A percentile compares a stretch with the other conserved stretches of the same genome.
These are phyloP conservation scores for Ypsolopha scabrella DNA, from an alignment of 2,888 invertebrate species.

Conservation along the genomic window DNA sequence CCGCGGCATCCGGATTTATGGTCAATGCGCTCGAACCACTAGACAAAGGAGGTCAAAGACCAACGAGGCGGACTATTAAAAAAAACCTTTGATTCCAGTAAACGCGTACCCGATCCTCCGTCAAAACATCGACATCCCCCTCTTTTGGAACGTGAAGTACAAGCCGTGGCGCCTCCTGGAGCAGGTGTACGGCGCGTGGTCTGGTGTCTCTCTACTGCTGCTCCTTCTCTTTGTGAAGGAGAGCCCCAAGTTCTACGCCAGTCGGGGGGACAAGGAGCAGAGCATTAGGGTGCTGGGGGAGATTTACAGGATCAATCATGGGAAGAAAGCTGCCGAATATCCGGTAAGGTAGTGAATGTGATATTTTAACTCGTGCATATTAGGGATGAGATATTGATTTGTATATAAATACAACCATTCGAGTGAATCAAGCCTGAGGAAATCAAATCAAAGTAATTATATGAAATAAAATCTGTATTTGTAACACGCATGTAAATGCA, in stretches of 20 bases:
- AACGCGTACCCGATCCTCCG: slow-evolving; percentile 4
- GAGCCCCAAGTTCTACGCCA: slow-evolving; percentile 10
- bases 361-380: no score
- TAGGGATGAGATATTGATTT: no score
- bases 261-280: slow-evolving; percentile 3
- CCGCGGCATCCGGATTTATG: no score
- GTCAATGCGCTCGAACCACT: no score
- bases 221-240: slow-evolving; percentile 4
- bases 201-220: background rate
- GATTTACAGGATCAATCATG: slow-evolving; percentile 4
- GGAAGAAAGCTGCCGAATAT: slow-evolving; percentile 4
- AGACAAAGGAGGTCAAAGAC: no score
- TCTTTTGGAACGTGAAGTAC: slow-evolving; percentile 1
- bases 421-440: no score
- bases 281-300: slow-evolving; percentile 3
- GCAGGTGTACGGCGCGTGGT: slow-evolving; percentile 1
- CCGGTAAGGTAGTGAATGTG: slow-evolving; percentile 4
- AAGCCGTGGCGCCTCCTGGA: slow-evolving; percentile 6
- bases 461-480: no score
- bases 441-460: no score
- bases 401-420: no score
- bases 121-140: background rate
- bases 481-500: no score
- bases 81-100: background rate
- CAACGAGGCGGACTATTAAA: no score